phyloP scores from a whole-genome alignment of 2,113 vertebrate genomes.

The Ictalurus furcatus region DNA sequence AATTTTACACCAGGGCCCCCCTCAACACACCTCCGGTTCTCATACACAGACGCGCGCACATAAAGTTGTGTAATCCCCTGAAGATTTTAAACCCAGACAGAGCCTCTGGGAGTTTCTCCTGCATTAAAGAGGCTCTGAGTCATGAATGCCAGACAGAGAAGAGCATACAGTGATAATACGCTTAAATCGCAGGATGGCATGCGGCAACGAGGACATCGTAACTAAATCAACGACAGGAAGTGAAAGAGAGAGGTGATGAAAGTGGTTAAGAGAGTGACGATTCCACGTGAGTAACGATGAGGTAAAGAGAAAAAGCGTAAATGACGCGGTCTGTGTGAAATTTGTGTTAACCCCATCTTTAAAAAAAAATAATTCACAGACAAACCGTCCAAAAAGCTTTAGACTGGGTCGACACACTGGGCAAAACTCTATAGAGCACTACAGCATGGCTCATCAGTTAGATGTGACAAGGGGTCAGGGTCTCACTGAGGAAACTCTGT shows the following conservation, averaged over 20 bases:
- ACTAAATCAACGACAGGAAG: neutral
- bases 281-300: neutral
- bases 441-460: neutral
- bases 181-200: neutral
- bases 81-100: neutral
- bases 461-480: neutral
- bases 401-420: neutral
- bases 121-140: slow-evolving; percentile 34
- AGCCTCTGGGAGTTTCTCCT: slow-evolving; percentile 49
- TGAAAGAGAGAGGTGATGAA: neutral
- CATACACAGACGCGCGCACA: neutral
- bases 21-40: neutral
- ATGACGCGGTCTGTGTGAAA: neutral
- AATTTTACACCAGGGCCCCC: slow-evolving; percentile 43
- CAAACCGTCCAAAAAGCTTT: slow-evolving; percentile 13
- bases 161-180: neutral
- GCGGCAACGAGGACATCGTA: neutral
- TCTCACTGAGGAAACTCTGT: neutral
- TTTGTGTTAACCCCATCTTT: neutral
- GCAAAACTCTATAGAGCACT: neutral
- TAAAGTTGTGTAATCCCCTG: neutral
- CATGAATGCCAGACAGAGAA: slow-evolving; percentile 27
- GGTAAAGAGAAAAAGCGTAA: neutral
- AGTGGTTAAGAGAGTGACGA: neutral
- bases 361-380: slow-evolving; percentile 7